Evolutionary conservation across 2,113 vertebrate genomes (phyloP).

Genomic region (Petaurus breviceps): DNA sequence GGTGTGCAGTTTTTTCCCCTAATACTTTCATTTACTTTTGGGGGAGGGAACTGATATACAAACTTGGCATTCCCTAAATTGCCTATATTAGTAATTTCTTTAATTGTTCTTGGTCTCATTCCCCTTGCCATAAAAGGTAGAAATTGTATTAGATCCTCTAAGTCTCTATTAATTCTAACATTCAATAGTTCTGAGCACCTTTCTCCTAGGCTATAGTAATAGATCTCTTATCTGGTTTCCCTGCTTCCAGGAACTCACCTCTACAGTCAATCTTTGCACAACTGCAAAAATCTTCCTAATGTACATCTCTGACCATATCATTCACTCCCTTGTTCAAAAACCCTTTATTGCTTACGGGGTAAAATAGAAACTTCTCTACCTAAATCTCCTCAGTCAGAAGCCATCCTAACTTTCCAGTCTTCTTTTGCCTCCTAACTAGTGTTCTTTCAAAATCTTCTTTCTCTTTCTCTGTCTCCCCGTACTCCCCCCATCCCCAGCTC

Average conservation of each 20-base stretch:
- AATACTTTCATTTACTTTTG: not conserved
- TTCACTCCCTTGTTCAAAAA: not conserved
- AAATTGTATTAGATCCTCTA: not conserved
- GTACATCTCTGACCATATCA: not conserved
- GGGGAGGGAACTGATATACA: not conserved
- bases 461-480: not conserved
- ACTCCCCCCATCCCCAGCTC: no score
- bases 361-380: not conserved
- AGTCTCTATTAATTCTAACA: not conserved
- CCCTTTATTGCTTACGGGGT: not conserved
- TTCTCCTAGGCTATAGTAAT: not conserved
- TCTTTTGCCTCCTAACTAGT: not conserved
- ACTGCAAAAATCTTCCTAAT: not conserved
- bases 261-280: not conserved
- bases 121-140: not conserved
- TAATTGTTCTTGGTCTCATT: not conserved
- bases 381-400: not conserved
- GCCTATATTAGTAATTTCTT: not conserved
- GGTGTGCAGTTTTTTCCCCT: not conserved
- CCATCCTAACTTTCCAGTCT: not conserved
- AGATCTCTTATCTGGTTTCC: not conserved
- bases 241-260: not conserved
- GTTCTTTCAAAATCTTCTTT: not conserved
- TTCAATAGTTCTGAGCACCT: not conserved
- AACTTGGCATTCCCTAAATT: not conserved